These are phyloP conservation scores for Amphibalanus amphitrite DNA, from an alignment of 1,140 invertebrate genomes.

Conservation along the genomic window DNA sequence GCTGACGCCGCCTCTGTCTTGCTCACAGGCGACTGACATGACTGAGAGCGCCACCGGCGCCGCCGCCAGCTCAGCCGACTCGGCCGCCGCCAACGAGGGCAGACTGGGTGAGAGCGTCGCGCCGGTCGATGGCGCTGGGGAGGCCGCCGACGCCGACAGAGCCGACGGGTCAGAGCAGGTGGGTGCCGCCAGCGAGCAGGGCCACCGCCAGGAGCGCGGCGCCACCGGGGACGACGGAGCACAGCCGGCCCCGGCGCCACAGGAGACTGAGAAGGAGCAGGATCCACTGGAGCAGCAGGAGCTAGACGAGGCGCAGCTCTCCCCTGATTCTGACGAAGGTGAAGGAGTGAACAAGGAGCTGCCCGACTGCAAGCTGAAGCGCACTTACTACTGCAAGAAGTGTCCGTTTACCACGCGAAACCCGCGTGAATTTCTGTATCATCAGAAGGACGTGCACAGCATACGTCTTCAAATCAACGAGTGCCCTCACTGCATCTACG, in stretches of 20 bases:
- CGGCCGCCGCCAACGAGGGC: not conserved
- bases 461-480: conserved; percentile 57
- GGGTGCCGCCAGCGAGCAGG: not conserved
- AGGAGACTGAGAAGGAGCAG: too few relatives aligned
- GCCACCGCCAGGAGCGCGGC: too few relatives aligned
- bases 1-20: not conserved
- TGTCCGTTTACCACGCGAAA: conserved; percentile 67
- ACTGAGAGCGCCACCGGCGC: not conserved
- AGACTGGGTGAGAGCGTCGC: not conserved
- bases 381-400: conserved; percentile 52
- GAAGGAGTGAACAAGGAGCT: conserved; percentile 31
- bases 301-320: not conserved
- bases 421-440: conserved; percentile 56
- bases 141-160: not conserved
- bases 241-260: too few relatives aligned
- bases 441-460: conserved; percentile 56
- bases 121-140: not conserved
- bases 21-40: not conserved
- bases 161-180: not conserved
- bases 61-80: not conserved
- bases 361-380: conserved; percentile 54
- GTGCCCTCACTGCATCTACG: conserved; percentile 64
- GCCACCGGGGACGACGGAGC: too few relatives aligned
- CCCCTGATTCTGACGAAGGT: conserved; percentile 1
- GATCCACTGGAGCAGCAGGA: not conserved